These are phyloP conservation scores for Amiota mariae DNA, from an alignment of 2,888 invertebrate genomes.

Conservation along the genomic window DNA sequence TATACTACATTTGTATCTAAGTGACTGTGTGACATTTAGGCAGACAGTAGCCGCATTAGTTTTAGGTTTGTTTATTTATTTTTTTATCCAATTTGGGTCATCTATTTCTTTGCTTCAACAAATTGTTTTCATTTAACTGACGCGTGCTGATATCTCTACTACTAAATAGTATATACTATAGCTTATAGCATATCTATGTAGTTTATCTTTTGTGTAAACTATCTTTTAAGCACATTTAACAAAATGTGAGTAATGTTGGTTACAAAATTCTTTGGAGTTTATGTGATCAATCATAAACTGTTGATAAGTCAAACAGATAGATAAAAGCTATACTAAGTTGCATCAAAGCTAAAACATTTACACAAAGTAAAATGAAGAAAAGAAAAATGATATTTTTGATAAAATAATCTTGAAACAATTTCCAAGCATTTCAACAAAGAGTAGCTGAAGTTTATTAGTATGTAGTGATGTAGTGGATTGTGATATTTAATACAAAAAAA, in stretches of 20 bases:
- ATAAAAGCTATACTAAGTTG: neutral
- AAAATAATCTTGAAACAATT: too few relatives aligned
- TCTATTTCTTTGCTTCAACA: neutral
- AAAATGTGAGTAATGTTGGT: neutral
- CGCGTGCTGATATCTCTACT: constrained; percentile 7
- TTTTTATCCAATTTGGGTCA: constrained; percentile 29
- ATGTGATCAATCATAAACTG: constrained; percentile 12
- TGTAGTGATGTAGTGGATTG: too few relatives aligned
- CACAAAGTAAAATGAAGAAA: neutral
- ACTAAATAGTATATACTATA: too few relatives aligned
- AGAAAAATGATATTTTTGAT: neutral
- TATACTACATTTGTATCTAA: too few relatives aligned
- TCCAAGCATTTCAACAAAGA: too few relatives aligned
- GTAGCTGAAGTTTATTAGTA: too few relatives aligned
- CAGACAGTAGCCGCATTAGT: too few relatives aligned
- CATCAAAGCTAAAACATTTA: neutral
- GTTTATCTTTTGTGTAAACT: too few relatives aligned
- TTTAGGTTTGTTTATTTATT: neutral
- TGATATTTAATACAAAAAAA: too few relatives aligned
- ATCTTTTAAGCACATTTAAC: neutral
- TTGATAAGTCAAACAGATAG: constrained; percentile 13
- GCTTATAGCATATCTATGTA: too few relatives aligned
- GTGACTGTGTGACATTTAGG: too few relatives aligned
- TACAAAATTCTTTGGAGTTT: neutral
- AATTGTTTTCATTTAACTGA: constrained; percentile 15